Evolutionary conservation across 2,888 invertebrate genomes (phyloP), one percentile per base, ranked within the genome.

Genomic region (Pilophorus perplexus): DNA sequence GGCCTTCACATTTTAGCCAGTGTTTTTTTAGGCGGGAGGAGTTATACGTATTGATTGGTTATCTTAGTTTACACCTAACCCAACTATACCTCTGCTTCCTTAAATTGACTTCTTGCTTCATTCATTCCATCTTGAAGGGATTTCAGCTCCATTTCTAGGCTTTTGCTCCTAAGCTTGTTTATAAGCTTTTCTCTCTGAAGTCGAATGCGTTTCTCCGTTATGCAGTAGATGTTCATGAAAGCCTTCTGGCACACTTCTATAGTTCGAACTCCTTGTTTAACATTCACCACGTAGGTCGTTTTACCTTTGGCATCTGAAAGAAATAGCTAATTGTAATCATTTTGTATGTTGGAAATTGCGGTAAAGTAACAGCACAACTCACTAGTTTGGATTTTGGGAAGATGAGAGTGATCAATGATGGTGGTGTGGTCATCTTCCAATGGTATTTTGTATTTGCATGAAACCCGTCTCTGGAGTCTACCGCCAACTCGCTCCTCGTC

Each of bases 171-270:
- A 22, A 70, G 64, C 55, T 69, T 69, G 67, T 78, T 76, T 67
- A 81, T 80, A 25, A 80, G 76, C 73, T 79, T 80, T 71, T 81
- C 81, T 44, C 81, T 74, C 72, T 80, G 80, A 37, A 80, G 73
- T 60, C 80, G 74, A 14, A 81, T 80, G 66, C 81, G 74, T 73
- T 82, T 82, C 67, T 81, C 81, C 44, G 81, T 81, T 71, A 82
- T 80, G 44, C 80, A 79, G 73, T 80, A 81, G 28, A 81, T 78
- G 74, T 80, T 80, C 72, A 81, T 80, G 73, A 81, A 82, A 37
- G 82, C 81, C 72, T 81, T 81, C 72, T 81, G 80, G 72, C 82
- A 82, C 33, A 81, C 80, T 72, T 80, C 80, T 14, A 79, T 77
- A 55, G 74, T 71, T 33, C 69, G 68, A 4, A 70, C 70, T 20